Conservation (phyloP, 2,113 vertebrate species). For the Opisthocomus hoazin region DNA sequence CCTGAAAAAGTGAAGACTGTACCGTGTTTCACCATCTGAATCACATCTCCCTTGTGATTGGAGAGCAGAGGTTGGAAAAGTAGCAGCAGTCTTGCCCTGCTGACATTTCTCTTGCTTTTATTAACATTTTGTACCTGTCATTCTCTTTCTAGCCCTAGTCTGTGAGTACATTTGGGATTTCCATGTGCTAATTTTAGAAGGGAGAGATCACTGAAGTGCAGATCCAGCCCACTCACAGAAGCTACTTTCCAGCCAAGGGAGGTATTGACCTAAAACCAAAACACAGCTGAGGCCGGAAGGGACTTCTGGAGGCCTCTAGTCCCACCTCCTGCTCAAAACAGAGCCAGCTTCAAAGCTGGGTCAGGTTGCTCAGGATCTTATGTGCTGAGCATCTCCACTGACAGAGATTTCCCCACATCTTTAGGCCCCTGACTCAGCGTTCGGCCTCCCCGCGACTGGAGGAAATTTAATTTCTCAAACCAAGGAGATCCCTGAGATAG, state of each 20-base stretch:
- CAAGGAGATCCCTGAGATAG: not conserved
- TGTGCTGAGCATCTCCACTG: not conserved
- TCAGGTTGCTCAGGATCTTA: not conserved
- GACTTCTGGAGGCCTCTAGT: not conserved
- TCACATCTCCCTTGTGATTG: not conserved
- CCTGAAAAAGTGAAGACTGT: not conserved
- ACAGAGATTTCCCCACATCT: not conserved
- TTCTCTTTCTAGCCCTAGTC: not conserved
- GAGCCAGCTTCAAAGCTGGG: not conserved
- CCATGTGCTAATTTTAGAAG: not conserved
- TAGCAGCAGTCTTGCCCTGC: not conserved
- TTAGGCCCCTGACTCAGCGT: not conserved
- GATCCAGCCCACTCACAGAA: not conserved
- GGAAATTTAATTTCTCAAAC: not conserved
- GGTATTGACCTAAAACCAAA: not conserved
- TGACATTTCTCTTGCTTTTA: not conserved
- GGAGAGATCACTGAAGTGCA: not conserved
- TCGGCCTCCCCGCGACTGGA: not conserved
- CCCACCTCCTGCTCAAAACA: not conserved
- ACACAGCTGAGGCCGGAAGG: not conserved
- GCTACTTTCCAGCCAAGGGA: not conserved
- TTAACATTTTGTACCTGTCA: not conserved
- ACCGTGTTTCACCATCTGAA: not conserved
- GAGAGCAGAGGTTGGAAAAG: not conserved
- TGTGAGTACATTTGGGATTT: not conserved